A percentile compares a stretch with the other conserved stretches of the same genome.
These are phyloP conservation scores for Lycopodina hypogea DNA, from an alignment of 37 sponge, comb jelly and placozoan genomes.

Conservation along the genomic window DNA sequence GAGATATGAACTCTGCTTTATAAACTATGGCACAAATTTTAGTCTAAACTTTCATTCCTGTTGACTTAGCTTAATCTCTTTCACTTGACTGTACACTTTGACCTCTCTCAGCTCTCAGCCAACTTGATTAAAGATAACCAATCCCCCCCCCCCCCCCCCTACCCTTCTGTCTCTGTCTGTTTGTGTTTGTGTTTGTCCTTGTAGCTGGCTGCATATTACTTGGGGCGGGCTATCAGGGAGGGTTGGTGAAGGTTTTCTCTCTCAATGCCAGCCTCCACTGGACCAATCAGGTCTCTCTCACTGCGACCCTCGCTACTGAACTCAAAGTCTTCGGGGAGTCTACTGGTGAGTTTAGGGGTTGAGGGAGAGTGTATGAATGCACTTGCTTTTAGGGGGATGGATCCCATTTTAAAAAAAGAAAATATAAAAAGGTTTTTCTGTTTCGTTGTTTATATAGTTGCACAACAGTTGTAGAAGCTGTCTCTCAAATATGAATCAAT, in stretches of 20 bases:
- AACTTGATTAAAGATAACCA: too few species aligned
- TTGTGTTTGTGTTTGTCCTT: not conserved
- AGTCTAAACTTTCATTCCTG: too few species aligned
- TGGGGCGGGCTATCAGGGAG: constrained; percentile 22
- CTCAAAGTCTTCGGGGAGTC: constrained; percentile 1
- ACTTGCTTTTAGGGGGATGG: too few species aligned
- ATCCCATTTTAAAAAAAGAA: too few species aligned
- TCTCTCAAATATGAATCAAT: too few species aligned
- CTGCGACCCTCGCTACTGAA: constrained; percentile 33
- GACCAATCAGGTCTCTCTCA: constrained; percentile 28
- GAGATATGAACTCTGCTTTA: not conserved
- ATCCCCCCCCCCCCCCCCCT: too few species aligned
- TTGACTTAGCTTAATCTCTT: too few species aligned
- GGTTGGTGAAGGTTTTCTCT: constrained; percentile 34
- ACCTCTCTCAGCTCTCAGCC: not conserved
- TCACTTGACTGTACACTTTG: not conserved
- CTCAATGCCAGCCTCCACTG: constrained; percentile 17
- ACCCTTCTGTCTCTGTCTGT: not conserved
- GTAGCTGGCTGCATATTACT: constrained; percentile 36
- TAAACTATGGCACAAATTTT: too few species aligned
- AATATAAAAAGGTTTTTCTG: too few species aligned
- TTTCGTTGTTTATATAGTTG: too few species aligned
- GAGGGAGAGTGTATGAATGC: not conserved
- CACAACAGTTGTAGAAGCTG: too few species aligned
- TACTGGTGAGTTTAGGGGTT: constrained; percentile 15